Evolutionary conservation across 2,113 vertebrate species (phyloP).

Genomic region (Anoplopoma fimbria): DNA sequence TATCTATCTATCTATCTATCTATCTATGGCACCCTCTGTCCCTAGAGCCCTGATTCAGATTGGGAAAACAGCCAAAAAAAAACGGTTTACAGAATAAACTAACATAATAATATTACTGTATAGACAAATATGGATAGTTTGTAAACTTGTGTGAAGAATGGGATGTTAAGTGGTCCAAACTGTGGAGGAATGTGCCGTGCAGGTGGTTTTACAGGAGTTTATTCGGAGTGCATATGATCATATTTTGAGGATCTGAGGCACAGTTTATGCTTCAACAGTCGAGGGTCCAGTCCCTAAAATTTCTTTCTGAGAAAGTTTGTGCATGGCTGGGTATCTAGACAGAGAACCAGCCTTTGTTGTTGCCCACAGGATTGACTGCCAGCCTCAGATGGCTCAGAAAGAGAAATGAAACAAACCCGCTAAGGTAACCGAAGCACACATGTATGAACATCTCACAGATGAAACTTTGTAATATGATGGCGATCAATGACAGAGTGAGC

Average conservation of each 20-base stretch:
- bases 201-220: too few relatives aligned
- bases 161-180: too few relatives aligned
- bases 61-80: too few relatives aligned
- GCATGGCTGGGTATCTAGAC: not conserved
- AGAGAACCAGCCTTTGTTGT: not conserved
- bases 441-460: not conserved
- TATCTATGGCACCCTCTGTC: too few relatives aligned
- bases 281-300: not conserved
- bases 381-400: not conserved
- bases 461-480: not conserved
- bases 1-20: too few relatives aligned
- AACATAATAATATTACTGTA: too few relatives aligned
- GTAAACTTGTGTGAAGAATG: too few relatives aligned
- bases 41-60: too few relatives aligned
- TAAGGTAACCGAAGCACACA: not conserved
- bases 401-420: constrained; percentile 33
- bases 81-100: too few relatives aligned
- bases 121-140: too few relatives aligned
- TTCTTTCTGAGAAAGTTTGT: constrained; percentile 22
- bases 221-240: too few relatives aligned
- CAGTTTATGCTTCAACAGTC: not conserved
- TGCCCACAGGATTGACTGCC: not conserved
- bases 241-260: not conserved
- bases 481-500: not conserved
- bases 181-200: too few relatives aligned